Percentiles rank a stretch among this genome's conserved stretches.
Evolutionary conservation across 2,888 invertebrate genomes (phyloP).

Genomic region (Leucania comma): DNA sequence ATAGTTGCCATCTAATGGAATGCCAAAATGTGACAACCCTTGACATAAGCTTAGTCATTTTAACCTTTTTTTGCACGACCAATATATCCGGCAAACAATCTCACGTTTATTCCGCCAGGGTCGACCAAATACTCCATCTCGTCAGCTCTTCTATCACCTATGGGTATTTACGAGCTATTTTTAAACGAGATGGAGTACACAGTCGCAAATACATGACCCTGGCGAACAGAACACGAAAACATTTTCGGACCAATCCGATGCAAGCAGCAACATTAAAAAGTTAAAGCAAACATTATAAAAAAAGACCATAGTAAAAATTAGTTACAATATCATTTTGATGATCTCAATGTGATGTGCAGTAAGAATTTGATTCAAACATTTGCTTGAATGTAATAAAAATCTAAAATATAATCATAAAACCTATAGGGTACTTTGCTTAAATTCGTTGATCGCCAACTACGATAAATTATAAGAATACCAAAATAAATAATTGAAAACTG

Average conservation of each 20-base stretch:
- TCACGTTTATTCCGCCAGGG: too few relatives aligned
- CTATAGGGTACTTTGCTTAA: slow-evolving; percentile 23
- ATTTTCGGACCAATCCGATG: too few relatives aligned
- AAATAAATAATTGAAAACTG: slow-evolving; percentile 21
- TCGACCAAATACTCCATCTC: too few relatives aligned
- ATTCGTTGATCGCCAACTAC: slow-evolving; percentile 33
- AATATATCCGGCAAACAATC: too few relatives aligned
- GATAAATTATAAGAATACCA: slow-evolving; percentile 9
- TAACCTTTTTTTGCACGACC: too few relatives aligned
- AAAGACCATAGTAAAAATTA: slow-evolving; percentile 1
- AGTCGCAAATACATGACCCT: too few relatives aligned
- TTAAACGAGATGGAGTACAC: too few relatives aligned
- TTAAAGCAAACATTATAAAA: slow-evolving; percentile 2
- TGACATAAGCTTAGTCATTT: background rate
- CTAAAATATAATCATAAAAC: slow-evolving; percentile 25
- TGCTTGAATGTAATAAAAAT: background rate
- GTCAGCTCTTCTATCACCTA: too few relatives aligned
- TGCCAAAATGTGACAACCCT: background rate
- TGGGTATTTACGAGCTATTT: too few relatives aligned
- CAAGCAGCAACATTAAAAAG: too few relatives aligned
- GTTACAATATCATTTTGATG: background rate
- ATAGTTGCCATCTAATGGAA: slow-evolving; percentile 18
- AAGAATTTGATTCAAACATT: background rate
- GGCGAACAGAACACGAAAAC: too few relatives aligned
- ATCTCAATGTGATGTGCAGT: slow-evolving; percentile 1